A percentile compares a stretch with the other conserved stretches of the same genome.
phyloP scores from a whole-genome alignment of 2,888 invertebrate genomes.

The Bugulina stolonifera region DNA sequence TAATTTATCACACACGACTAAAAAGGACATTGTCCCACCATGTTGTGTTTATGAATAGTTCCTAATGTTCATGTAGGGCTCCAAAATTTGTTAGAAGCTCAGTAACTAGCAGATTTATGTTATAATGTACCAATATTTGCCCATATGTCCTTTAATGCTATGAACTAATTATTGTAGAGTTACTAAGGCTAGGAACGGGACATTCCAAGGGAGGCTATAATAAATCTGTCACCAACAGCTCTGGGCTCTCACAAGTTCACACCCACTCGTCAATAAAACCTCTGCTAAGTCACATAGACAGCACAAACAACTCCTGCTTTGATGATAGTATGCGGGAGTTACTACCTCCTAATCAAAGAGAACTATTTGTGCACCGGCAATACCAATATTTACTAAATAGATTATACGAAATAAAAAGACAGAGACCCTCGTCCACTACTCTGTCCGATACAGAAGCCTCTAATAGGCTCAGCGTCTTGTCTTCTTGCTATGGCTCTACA shows the following conservation, averaged over 20 bases:
- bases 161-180: too few species aligned
- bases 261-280: neutral
- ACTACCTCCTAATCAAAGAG: neutral
- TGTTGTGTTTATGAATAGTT: too few species aligned
- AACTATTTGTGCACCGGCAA: neutral
- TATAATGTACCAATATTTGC: too few species aligned
- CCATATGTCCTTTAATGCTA: too few species aligned
- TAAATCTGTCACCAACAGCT: neutral
- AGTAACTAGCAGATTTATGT: too few species aligned
- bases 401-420: constrained; percentile 18
- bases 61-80: too few species aligned
- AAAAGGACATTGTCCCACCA: too few species aligned
- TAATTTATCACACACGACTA: too few species aligned
- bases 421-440: constrained; percentile 12
- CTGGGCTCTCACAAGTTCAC: too few species aligned
- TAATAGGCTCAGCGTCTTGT: neutral
- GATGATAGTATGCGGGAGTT: neutral
- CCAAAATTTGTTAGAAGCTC: too few species aligned
- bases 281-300: neutral
- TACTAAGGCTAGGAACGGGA: neutral
- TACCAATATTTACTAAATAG: neutral
- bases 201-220: neutral
- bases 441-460: neutral
- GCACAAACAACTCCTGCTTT: neutral
- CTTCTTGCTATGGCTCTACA: constrained; percentile 1